Percentiles rank a stretch among this genome's conserved stretches.
Conservation (phyloP, 1,140 invertebrate species). For the Rhopalosiphum maidis region DNA sequence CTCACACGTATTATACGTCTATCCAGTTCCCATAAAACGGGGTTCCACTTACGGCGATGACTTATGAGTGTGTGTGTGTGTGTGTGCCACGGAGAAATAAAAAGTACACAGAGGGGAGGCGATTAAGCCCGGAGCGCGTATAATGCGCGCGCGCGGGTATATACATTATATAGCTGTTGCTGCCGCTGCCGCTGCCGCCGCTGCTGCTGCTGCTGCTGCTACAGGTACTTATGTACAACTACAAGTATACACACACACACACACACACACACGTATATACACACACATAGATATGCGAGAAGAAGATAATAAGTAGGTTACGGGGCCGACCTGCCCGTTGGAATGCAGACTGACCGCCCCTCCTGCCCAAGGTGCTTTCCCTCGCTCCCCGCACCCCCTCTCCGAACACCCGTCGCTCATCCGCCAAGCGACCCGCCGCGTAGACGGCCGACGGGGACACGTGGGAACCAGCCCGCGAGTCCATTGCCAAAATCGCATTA, state of each 20-base stretch:
- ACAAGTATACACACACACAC: neutral
- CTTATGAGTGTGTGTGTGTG: neutral
- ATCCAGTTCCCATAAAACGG: constrained; percentile 34
- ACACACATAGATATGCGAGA: neutral
- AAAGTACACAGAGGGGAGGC: neutral
- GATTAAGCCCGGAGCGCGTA: constrained; percentile 18
- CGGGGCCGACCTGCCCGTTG: constrained; percentile 54
- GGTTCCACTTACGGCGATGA: neutral
- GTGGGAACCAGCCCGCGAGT: constrained; percentile 32
- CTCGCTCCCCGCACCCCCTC: neutral
- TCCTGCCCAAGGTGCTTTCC: constrained; percentile 55
- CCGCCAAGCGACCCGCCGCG: too few species aligned
- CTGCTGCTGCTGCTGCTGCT: too few species aligned
- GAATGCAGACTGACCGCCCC: constrained; percentile 56
- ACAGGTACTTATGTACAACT: neutral
- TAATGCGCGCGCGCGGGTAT: neutral
- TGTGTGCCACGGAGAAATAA: neutral
- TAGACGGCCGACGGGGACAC: constrained; percentile 34
- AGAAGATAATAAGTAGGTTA: constrained; percentile 49
- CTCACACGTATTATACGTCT: neutral
- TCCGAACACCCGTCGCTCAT: neutral
- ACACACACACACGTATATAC: too few species aligned
- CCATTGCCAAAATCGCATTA: neutral
- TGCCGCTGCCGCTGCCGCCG: too few species aligned
- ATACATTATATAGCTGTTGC: neutral